phyloP scores from a whole-genome alignment of 2,113 vertebrate genomes.

The Leptobrachium leishanense region DNA sequence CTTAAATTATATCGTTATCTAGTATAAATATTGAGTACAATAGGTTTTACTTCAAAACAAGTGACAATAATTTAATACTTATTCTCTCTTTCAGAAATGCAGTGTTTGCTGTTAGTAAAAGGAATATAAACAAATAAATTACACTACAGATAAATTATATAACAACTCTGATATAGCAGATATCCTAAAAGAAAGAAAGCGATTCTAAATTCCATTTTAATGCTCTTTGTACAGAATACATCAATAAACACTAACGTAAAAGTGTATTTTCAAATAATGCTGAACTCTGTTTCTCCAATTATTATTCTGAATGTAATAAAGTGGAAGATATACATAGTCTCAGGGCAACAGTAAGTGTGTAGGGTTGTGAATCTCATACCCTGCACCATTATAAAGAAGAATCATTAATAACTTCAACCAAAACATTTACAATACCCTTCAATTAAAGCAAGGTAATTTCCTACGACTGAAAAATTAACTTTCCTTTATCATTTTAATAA shows the following conservation, averaged over 20 bases:
- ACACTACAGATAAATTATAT: background rate
- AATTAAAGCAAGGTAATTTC: no score
- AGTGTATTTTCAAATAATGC: slow-evolving; percentile 15
- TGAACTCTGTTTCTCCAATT: background rate
- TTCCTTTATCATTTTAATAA: no score
- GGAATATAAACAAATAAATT: slow-evolving; percentile 8
- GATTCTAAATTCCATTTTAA: no score
- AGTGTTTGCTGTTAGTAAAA: slow-evolving; percentile 10
- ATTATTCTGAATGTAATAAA: background rate
- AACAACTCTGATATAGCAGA: no score
- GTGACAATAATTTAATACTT: slow-evolving; percentile 21
- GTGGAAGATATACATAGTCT: no score
- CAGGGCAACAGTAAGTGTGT: background rate
- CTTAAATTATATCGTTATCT: slow-evolving; percentile 57
- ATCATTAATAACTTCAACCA: no score
- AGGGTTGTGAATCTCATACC: no score
- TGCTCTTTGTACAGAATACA: no score
- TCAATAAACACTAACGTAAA: background rate
- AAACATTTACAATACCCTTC: no score
- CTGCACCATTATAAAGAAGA: no score
- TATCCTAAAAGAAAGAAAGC: no score
- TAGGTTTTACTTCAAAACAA: slow-evolving; percentile 36
- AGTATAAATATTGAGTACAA: slow-evolving; percentile 40
- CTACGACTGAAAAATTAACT: no score
- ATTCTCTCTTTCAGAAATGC: slow-evolving; percentile 10